Percentiles rank a stretch among this genome's conserved stretches.
phyloP scores from a whole-genome alignment of 2,113 vertebrate species.

The Macquaria australasica region DNA sequence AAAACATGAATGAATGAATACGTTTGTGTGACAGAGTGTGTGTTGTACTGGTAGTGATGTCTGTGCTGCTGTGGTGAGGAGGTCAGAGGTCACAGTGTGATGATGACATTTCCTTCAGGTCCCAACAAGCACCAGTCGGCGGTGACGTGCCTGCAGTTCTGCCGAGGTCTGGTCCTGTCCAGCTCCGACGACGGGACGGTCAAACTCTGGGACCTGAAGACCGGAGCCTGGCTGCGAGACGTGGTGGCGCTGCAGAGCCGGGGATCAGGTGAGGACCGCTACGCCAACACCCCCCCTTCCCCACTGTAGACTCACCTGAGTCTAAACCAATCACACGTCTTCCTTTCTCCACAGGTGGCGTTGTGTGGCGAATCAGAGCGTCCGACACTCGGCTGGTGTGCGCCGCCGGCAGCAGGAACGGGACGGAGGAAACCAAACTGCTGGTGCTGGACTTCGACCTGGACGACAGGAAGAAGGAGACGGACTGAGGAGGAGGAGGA shows the following conservation, averaged over 20 bases:
- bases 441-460: constrained; percentile 97
- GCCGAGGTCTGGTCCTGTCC: constrained; percentile 98
- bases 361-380: constrained; percentile 97
- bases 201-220: constrained; percentile 98
- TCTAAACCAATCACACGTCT: constrained; percentile 16
- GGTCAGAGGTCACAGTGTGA: not conserved
- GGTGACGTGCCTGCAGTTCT: constrained; percentile 99
- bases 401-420: constrained; percentile 96
- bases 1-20: no score
- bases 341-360: constrained; percentile 84
- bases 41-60: no score
- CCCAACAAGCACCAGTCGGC: constrained; percentile 99
- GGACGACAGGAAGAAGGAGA: constrained; percentile 71
- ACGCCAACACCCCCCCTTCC: not conserved
- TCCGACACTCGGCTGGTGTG: constrained; percentile 98
- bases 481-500: constrained; percentile 12
- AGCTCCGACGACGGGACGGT: constrained; percentile 98
- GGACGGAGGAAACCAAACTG: constrained; percentile 98
- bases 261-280: constrained; percentile 77
- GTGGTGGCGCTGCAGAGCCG: constrained; percentile 97
- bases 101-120: constrained; percentile 79
- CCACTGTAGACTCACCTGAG: not conserved
- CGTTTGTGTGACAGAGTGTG: no score
- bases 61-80: no score
- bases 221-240: constrained; percentile 97